Base-by-base conservation (phyloP, 1,140 invertebrate genomes). In the Penaeus chinensis region DNA sequence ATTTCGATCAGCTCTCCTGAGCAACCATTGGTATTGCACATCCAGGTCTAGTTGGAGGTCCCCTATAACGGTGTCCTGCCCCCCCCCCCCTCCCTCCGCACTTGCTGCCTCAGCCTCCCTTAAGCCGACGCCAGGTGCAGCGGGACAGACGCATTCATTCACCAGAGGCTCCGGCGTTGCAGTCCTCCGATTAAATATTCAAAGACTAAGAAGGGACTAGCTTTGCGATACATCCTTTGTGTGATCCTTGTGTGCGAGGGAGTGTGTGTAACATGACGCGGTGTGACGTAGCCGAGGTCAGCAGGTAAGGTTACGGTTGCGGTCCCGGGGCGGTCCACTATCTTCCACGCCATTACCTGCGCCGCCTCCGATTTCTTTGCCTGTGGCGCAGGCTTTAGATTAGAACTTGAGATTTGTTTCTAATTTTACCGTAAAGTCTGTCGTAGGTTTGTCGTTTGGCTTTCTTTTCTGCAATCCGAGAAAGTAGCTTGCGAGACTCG, bases 281-380 rank as follows among this genome's bases (percentile, higher is more conserved):
- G 85, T 87, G 79, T 87, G 85, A 81, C 85, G 85, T 82, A 87
- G 85, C 85, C 85, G 63, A 87, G 85, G 85, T 87, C 85, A 87
- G 85, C 85, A 87, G 85, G 85, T 87, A 87, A 87, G 85, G 85
- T 87, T 87, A 87, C 85, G 85, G 85, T 74, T 87, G 85, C 65
- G 85, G 85, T 87, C 85, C 83, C 54, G 78, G 79, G 85, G 78
- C 65, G 47, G 85, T 74, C 85, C 85, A 87, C 85, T 81, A 81
- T 87, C 85, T 87, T 87, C 85, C 85, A 66, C 85, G 85, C 85
- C 85, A 87, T 87, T 87, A 87, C 85, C 85, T 87, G 78, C 85
- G 81, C 66, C 78, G 79, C 79, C 54, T 87, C 79, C 85, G 78
- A 82, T 74, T 87, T 66, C 66, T 71, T 69, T 24, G 37, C 63